Base-by-base conservation (phyloP, 2,888 invertebrate species). In the Dione juno region DNA sequence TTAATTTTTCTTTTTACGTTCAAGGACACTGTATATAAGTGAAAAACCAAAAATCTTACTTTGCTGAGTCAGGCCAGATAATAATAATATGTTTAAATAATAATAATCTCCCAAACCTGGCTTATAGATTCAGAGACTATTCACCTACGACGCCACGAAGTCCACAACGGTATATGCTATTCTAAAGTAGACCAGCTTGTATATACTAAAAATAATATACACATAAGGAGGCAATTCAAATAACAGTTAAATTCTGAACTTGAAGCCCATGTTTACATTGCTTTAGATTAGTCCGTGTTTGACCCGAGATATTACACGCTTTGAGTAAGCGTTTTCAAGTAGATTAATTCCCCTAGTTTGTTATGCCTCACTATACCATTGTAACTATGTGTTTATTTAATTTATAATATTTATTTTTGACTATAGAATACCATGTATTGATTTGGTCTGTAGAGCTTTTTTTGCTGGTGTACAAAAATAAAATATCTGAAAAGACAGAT, bases 271-370 rank as follows among this genome's bases (percentile, higher is more conserved):
- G 86, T 82, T 85, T 84, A 87, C 82, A 83, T 79, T 79, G 84
- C 83, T 82, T 83, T 83, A 85, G 84, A 87, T 86, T 86, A 85
- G 80, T 80, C 80, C 80, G 78, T 80, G 80, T 82, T 83, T 84
- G 82, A 83, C 84, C 84, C 84, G 78, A 71, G 71, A 74, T 74
- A 80, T 78, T 81, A 82, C 84, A 84, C 82, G 81, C 70, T 73
- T 70, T 69, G 71, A 72, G 74, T 67, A 72, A 75, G 72, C 71
- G 75, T 74, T 76, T 76, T 71, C 77, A 77, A 74, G 72, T 67
- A 78, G 77, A 79, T 78, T 81, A 79, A 78, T 80, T 75, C 77
- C 76, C 77, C 71, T 64, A 72, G 69, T 70, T 52, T 58, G 58
- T 54, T 63, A 68, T 63, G 37, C 52, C 45, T 67, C 35, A 16